A percentile compares a stretch with the other conserved stretches of the same genome.
These are phyloP conservation scores for Lithophane leautieri DNA, from an alignment of 2,888 invertebrate genomes.

Conservation along the genomic window DNA sequence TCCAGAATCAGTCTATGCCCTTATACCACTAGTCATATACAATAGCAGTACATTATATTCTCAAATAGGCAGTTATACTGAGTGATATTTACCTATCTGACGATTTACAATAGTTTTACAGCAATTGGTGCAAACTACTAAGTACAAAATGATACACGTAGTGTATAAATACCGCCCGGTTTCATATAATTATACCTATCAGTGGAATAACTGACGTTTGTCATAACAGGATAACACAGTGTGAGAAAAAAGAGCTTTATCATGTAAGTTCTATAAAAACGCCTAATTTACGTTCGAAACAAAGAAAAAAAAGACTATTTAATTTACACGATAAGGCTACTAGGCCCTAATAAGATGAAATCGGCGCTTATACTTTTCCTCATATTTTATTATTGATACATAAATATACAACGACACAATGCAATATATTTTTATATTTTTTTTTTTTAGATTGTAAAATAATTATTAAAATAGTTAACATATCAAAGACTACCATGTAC, in stretches of 20 bases:
- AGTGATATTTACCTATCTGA: constrained; percentile 76
- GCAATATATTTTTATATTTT: constrained; percentile 86
- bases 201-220: constrained; percentile 14
- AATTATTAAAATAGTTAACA: constrained; percentile 75
- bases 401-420: constrained; percentile 85
- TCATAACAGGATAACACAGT: constrained; percentile 28
- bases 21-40: constrained; percentile 84
- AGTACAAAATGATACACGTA: constrained; percentile 79
- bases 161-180: constrained; percentile 43
- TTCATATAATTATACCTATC: constrained; percentile 51
- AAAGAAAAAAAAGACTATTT: constrained; percentile 49
- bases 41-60: constrained; percentile 81
- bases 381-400: constrained; percentile 79
- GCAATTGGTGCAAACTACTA: constrained; percentile 74
- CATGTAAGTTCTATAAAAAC: constrained; percentile 39
- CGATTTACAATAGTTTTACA: constrained; percentile 68
- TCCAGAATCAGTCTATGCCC: constrained; percentile 70
- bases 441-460: constrained; percentile 77
- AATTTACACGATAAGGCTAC: constrained; percentile 47
- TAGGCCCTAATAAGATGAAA: constrained; percentile 62
- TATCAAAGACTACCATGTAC: constrained; percentile 81
- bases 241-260: constrained; percentile 34
- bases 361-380: constrained; percentile 65
- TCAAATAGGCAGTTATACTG: constrained; percentile 78
- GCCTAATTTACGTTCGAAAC: constrained; percentile 45